A percentile compares a stretch with the other conserved stretches of the same genome.
Conservation (phyloP, 2,113 vertebrate species). For the Neogale vison region DNA sequence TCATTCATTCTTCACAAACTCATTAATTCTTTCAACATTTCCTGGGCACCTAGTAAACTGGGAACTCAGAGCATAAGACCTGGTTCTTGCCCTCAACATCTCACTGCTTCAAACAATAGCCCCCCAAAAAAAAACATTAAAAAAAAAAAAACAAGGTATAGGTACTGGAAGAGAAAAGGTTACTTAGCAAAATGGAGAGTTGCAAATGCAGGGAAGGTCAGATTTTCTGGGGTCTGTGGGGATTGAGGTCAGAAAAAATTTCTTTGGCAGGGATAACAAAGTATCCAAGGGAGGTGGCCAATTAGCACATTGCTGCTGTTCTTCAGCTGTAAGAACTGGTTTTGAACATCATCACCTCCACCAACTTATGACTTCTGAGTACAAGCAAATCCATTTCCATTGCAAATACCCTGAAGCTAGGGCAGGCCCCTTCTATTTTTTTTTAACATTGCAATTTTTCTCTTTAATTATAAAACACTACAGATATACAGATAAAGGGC, state of each 20-base stretch:
- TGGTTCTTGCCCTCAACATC: neutral
- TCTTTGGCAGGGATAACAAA: neutral
- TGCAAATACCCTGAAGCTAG: neutral
- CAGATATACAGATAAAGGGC: no score
- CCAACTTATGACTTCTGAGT: neutral
- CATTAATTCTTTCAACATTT: neutral
- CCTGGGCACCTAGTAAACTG: neutral
- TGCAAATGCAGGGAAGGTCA: neutral
- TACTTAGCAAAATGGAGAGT: neutral
- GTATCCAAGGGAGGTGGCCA: neutral
- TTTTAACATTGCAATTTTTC: no score
- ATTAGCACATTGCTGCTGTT: neutral
- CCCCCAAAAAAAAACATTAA: neutral
- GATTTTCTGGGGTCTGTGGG: neutral
- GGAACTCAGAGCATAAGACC: no score
- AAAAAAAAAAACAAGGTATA: neutral
- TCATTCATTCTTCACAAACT: neutral
- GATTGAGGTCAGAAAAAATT: neutral
- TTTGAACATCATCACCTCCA: neutral
- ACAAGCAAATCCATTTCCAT: neutral
- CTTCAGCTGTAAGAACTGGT: neutral
- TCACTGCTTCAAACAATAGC: neutral
- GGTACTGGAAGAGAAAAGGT: neutral
- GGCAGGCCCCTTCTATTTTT: neutral
- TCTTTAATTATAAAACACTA: no score